Evolutionary conservation across 1,140 invertebrate genomes (phyloP).

Genomic region (Caenorhabditis latens): DNA sequence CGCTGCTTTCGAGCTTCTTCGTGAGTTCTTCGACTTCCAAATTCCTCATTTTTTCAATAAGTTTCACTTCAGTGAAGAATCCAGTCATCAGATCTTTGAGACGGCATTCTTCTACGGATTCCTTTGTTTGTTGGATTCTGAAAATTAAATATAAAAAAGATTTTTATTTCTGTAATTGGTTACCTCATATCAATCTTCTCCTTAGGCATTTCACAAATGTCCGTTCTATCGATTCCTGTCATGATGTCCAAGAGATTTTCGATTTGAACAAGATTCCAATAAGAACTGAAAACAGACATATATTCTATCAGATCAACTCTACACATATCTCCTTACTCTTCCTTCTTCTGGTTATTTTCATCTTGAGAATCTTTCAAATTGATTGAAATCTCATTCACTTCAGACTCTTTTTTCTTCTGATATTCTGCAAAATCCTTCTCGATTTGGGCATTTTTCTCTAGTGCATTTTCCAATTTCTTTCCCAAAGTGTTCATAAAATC

Average conservation of each 20-base stretch:
- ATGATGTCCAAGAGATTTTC: not conserved
- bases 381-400: not conserved
- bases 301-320: not conserved
- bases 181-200: too few species aligned
- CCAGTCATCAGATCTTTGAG: too few species aligned
- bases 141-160: too few species aligned
- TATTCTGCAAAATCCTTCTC: not conserved
- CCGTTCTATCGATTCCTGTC: too few species aligned
- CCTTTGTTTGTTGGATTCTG: too few species aligned
- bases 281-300: not conserved
- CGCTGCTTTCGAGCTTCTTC: not conserved
- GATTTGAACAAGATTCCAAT: not conserved
- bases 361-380: not conserved
- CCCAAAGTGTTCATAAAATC: not conserved
- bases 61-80: too few species aligned
- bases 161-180: too few species aligned
- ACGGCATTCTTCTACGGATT: too few species aligned
- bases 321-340: not conserved
- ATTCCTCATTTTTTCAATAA: too few species aligned
- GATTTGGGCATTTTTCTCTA: not conserved
- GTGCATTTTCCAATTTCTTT: not conserved
- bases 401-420: not conserved
- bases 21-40: not conserved
- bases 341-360: not conserved
- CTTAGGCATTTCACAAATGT: too few species aligned